Evolutionary conservation across 2,888 invertebrate genomes (phyloP).

Genomic region (Bellardia bayeri): DNA sequence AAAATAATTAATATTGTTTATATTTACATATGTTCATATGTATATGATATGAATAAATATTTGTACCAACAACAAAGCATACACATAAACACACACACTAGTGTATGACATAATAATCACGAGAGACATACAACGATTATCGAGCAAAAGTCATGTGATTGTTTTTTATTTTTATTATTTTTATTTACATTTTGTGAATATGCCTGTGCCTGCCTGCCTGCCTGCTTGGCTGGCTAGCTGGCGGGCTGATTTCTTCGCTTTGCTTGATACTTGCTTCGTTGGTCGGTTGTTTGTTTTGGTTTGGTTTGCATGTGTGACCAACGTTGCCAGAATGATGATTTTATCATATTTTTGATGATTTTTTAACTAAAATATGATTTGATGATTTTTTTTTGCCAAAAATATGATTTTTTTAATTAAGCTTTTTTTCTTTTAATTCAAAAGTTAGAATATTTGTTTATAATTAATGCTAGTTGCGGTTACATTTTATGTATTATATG

Average conservation of each 20-base stretch:
- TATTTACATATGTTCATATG: neutral
- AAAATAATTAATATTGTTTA: slow-evolving; percentile 28
- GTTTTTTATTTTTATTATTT: slow-evolving; percentile 75
- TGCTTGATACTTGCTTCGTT: slow-evolving; percentile 35
- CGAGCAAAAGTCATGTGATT: slow-evolving; percentile 83
- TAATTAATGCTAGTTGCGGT: too few relatives aligned
- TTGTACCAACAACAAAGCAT: neutral
- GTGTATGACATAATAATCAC: slow-evolving; percentile 83
- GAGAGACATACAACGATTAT: slow-evolving; percentile 82
- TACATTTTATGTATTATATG: too few relatives aligned
- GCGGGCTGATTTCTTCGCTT: slow-evolving; percentile 34
- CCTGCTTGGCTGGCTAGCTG: slow-evolving; percentile 10
- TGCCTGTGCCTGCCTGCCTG: slow-evolving; percentile 55
- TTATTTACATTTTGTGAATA: slow-evolving; percentile 69
- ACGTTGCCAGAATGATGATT: too few relatives aligned
- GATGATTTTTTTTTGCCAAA: too few relatives aligned
- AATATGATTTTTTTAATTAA: too few relatives aligned
- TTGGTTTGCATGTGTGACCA: slow-evolving; percentile 48
- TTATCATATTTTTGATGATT: too few relatives aligned
- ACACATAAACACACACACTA: slow-evolving; percentile 59
- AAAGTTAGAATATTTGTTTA: too few relatives aligned
- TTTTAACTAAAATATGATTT: too few relatives aligned
- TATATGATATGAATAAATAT: slow-evolving; percentile 29
- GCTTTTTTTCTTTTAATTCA: too few relatives aligned
- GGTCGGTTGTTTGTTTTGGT: slow-evolving; percentile 15